phyloP scores from a whole-genome alignment of 1,140 invertebrate genomes.

The Drosophila hydei region DNA sequence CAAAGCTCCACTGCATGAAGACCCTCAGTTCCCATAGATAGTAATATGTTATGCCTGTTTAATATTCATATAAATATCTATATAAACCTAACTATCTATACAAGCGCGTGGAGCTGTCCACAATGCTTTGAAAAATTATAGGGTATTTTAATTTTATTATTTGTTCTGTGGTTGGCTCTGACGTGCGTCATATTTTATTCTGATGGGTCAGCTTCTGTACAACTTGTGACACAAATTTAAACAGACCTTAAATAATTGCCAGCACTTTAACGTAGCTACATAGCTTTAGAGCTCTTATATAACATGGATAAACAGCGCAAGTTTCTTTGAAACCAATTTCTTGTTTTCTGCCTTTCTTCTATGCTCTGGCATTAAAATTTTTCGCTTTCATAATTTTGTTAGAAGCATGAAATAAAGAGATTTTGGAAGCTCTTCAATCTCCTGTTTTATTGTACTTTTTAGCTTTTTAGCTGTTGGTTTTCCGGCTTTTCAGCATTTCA shows the following conservation, averaged over 20 bases:
- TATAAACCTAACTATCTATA: too few species aligned
- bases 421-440: neutral
- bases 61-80: too few species aligned
- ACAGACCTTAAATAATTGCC: neutral
- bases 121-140: too few species aligned
- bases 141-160: too few species aligned
- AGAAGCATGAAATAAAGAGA: neutral
- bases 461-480: constrained; percentile 3
- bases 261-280: too few species aligned
- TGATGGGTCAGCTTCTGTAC: constrained; percentile 18
- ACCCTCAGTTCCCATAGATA: neutral
- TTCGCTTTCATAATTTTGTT: constrained; percentile 6
- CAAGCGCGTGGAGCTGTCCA: too few species aligned
- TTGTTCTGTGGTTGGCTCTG: neutral
- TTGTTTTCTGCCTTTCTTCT: neutral
- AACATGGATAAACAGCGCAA: neutral
- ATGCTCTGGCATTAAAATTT: neutral
- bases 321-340: neutral
- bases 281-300: neutral
- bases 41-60: neutral
- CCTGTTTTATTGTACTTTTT: constrained; percentile 1
- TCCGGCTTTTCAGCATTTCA: neutral
- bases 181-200: constrained; percentile 5
- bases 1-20: neutral
- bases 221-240: too few species aligned